These are phyloP conservation scores for Rattus norvegicus DNA, from an alignment of 2,113 vertebrate species.

Conservation along the genomic window DNA sequence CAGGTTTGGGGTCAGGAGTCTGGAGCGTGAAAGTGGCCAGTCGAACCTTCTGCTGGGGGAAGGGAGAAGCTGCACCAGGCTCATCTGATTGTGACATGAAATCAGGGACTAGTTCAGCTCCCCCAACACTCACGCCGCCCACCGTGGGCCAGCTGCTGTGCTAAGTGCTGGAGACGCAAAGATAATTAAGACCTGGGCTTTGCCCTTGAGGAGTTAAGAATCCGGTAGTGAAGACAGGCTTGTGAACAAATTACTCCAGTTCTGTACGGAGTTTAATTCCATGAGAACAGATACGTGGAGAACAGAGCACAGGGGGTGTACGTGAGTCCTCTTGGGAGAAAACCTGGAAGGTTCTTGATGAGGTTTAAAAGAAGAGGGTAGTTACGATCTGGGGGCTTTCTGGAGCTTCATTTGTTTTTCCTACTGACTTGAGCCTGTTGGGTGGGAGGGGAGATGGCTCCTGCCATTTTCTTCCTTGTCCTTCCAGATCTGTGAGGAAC, in stretches of 20 bases:
- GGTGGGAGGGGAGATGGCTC: not conserved
- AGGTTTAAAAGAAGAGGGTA: not conserved
- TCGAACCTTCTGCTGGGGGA: accelerated
- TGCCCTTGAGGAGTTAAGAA: constrained; percentile 29
- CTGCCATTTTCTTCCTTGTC: not conserved
- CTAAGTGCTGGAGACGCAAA: not conserved
- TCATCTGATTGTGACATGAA: not conserved
- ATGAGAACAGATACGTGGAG: accelerated
- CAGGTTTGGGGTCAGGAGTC: not conserved
- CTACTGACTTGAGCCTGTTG: not conserved
- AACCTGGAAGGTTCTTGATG: not conserved
- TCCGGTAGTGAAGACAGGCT: constrained; percentile 1
- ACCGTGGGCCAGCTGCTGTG: constrained; percentile 41
- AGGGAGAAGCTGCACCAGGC: not conserved
- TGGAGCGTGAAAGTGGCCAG: accelerated
- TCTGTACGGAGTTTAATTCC: not conserved
- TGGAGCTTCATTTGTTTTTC: not conserved
- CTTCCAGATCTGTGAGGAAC: not conserved
- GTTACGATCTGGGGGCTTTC: not conserved
- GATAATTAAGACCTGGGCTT: constrained; percentile 29
- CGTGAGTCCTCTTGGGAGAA: not conserved
- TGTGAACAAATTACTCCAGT: not conserved
- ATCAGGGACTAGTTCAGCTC: not conserved
- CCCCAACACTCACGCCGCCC: not conserved
- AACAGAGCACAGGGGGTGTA: not conserved